Evolutionary conservation across 2,888 invertebrate species (phyloP), one percentile per base, ranked within the genome.

Genomic region (Leucozona laternaria): DNA sequence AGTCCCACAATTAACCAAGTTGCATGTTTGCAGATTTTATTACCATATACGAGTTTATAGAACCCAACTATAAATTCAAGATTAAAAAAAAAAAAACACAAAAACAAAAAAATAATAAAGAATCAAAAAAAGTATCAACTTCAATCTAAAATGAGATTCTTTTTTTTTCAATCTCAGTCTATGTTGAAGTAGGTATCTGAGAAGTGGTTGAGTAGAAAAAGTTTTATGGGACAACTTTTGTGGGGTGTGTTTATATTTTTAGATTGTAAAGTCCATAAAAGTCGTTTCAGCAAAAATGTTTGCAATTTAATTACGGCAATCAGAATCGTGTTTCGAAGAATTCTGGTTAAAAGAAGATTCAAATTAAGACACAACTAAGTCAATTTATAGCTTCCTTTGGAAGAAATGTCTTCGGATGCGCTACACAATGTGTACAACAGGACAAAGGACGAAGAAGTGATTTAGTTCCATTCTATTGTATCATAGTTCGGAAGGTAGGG

Each of bases 261-360:
- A 77, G 58, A 77, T 37, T 48, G 48, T 17, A 6, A 31, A 28
- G 55, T 50, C 77, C 55, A 81, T 85, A 85, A 85, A 81, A 80
- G 80, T 70, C 62, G 15, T 45, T 45, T 73, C 28, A 37, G 28
- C 22, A 64, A 58, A 50, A 79, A 76, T 75, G 79, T 71, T 77
- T 77, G 75, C 78, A 64, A 79, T 82, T 86, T 86, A 86, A 86
- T 86, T 86, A 79, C 79, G 64, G 45, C 78, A 78, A 75, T 82
- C 79, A 60, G 64, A 79, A 58, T 66, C 71, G 66, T 76, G 60
- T 75, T 53, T 25, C 22, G 13, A 68, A 50, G 37, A 37, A 68
- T 64, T 64, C 17, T 53, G 15, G n/a, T 70, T 62, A 72, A 64
- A 78, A 34, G 81, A 22, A 64, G 48, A 81, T 66, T 73, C 78